These are phyloP conservation scores for Hoplostethus atlanticus DNA, from an alignment of 2,797 vertebrate genomes.

Conservation along the genomic window DNA sequence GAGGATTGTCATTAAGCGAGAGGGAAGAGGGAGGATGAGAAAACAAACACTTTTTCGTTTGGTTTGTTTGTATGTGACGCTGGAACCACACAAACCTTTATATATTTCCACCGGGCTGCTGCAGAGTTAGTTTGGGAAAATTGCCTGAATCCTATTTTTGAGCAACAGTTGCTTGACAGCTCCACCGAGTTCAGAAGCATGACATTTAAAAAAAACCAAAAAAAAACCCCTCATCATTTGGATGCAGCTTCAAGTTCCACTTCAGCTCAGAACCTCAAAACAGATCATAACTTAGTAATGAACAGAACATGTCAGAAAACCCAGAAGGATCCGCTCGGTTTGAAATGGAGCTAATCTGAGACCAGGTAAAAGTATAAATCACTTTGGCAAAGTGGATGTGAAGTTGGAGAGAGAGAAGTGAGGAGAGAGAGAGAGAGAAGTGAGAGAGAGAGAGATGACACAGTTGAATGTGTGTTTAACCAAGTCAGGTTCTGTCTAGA, in stretches of 20 bases:
- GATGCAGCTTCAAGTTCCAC: conserved; percentile 37
- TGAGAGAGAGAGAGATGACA: conserved; percentile 35
- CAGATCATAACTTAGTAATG: neutral
- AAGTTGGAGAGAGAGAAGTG: conserved; percentile 22
- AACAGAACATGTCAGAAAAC: conserved; percentile 8
- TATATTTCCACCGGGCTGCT: conserved; percentile 40
- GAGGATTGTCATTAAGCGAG: neutral
- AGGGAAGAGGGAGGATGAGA: neutral
- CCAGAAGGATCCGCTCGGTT: neutral
- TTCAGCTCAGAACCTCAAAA: conserved; percentile 21
- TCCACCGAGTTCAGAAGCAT: conserved; percentile 48
- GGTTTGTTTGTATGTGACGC: conserved; percentile 37
- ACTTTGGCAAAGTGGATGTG: conserved; percentile 31
- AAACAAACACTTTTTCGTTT: conserved; percentile 2
- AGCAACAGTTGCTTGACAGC: conserved; percentile 37
- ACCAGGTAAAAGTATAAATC: conserved; percentile 20
- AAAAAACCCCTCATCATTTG: conserved; percentile 12
- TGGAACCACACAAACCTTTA: conserved; percentile 38
- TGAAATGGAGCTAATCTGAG: conserved; percentile 17
- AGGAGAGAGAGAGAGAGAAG: conserved; percentile 32
- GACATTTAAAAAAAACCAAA: conserved; percentile 28
- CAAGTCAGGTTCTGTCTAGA: conserved; percentile 14
- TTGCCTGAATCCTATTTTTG: conserved; percentile 44
- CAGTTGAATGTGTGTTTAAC: conserved; percentile 12
- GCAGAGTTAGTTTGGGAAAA: conserved; percentile 14